These are phyloP conservation scores for Lagodon rhomboides DNA, from an alignment of 2,797 vertebrate species.

Conservation along the genomic window DNA sequence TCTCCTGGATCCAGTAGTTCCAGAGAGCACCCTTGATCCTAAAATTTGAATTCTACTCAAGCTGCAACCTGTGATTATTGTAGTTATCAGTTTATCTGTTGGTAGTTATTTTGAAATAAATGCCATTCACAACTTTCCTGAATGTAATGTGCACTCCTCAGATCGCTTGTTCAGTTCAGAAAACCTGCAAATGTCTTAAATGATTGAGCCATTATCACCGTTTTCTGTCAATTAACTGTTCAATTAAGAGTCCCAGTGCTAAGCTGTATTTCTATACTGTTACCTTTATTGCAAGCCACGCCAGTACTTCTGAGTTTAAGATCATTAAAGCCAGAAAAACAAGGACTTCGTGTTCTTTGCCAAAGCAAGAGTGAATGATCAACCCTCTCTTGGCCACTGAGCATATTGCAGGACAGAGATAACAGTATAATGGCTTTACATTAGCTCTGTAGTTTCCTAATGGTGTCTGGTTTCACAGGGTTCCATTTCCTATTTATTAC, in stretches of 20 bases:
- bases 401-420: conserved; percentile 49
- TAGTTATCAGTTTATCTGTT: not conserved
- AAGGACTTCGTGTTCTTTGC: conserved; percentile 5
- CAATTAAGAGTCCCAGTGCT: not conserved
- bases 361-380: conserved; percentile 38
- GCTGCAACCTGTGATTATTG: not conserved
- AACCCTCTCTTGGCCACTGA: conserved; percentile 28
- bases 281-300: conserved; percentile 3
- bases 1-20: no score
- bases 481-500: conserved; percentile 47
- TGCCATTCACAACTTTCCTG: no score
- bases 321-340: conserved; percentile 20
- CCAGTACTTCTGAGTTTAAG: conserved; percentile 1
- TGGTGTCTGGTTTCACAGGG: conserved; percentile 34
- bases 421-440: conserved; percentile 52
- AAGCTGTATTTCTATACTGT: not conserved
- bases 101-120: not conserved
- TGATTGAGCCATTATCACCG: not conserved
- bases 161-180: not conserved
- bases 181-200: not conserved
- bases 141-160: not conserved
- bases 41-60: not conserved
- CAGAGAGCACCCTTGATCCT: not conserved
- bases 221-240: not conserved
- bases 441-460: conserved; percentile 40